Conservation (phyloP, 2,888 invertebrate species). For the Ephialtes manifestator region DNA sequence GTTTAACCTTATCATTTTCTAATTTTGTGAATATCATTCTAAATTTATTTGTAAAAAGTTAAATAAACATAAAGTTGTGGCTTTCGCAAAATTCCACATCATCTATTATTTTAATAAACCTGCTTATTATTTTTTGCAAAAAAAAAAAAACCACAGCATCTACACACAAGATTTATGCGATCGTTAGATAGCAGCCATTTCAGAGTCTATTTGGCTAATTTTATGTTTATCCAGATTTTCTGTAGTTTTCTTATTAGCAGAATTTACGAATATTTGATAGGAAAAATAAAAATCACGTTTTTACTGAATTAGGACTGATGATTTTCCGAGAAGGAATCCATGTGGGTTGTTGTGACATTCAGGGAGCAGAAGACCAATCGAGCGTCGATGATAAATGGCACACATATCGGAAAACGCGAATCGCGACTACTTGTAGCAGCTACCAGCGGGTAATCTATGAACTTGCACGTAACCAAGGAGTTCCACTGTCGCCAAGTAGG, state of each 20-base stretch:
- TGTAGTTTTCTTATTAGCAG: not conserved
- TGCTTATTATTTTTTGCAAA: no score
- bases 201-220: no score
- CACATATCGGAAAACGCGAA: constrained; percentile 20
- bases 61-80: no score
- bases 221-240: no score
- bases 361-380: constrained; percentile 10
- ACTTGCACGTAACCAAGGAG: not conserved
- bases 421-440: constrained; percentile 21
- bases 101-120: no score
- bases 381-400: constrained; percentile 38
- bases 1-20: no score
- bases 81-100: no score
- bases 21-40: no score
- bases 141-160: no score
- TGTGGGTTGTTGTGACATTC: not conserved
- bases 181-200: no score
- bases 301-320: not conserved
- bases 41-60: no score
- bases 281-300: not conserved
- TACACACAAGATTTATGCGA: no score
- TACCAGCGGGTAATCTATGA: not conserved
- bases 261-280: not conserved
- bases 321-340: not conserved
- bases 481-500: not conserved